Base-by-base conservation (phyloP, 2,113 vertebrate genomes). In the Tragelaphus scriptus region DNA sequence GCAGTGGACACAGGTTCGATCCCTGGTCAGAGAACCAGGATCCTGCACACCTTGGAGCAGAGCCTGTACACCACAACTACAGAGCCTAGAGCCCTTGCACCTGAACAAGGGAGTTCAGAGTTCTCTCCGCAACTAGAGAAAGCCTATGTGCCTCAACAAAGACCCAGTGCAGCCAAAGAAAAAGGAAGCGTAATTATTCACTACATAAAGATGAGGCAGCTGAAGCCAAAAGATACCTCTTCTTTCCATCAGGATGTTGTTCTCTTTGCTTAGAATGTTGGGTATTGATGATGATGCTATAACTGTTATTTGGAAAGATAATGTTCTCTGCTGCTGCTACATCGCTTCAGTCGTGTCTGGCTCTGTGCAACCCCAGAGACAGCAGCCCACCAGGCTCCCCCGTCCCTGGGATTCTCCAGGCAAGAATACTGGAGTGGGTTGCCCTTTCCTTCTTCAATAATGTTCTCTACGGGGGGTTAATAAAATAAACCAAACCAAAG, bases 321-420 rank as follows among this genome's bases (percentile, higher is more conserved):
- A n/a, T 65, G 85, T 79, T 88, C 88, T 51, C 59, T 53, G 59
- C 63, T 71, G 68, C 65, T 71, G 19, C 68, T 44, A 25, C 0
- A 1, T 44, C 11, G 0, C 71, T 71, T 77, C 36, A 26, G 71
- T 26, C 6, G 0, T 13, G 23, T 25, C 23, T 1, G 3, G 44
- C 12, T 44, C 71, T 77, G n/a, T 40, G 71, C 0, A 3, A 77
- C 36, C 71, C 71, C 23, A 44, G 26, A 44, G 23, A 77, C 0
- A 0, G 71, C 6, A 77, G 71, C 71, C 71, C 71, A 40, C 65
- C n/a, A 36, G n/a, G 65, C 68, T 40, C n/a, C 68, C 5, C 68
- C 12, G n/a, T 71, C 68, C n/a, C 19, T 3, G 5, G 36, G 68
- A 40, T 71, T 71, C 68, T 71, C 71, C 23, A 77, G 71, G 23